phyloP scores from a whole-genome alignment of 2,888 invertebrate species.

The Pardosa pseudoannulata region DNA sequence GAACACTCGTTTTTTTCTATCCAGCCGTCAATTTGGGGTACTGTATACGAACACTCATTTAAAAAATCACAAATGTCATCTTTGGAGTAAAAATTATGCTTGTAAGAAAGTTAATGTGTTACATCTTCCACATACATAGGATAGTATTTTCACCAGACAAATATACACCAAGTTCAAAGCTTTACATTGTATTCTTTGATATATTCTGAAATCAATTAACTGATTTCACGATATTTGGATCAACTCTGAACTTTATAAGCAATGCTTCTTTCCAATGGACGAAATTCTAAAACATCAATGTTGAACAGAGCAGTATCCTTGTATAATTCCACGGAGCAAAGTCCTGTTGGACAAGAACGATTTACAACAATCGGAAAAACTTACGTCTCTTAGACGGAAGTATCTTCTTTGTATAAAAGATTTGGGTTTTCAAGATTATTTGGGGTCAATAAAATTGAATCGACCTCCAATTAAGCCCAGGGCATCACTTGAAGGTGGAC shows the following conservation, averaged over 20 bases:
- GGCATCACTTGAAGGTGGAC: background rate
- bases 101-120: background rate
- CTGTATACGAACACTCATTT: conserved; percentile 1
- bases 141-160: background rate
- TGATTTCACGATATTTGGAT: background rate
- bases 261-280: background rate
- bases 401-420: too few species aligned
- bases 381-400: too few species aligned
- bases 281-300: background rate
- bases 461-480: background rate
- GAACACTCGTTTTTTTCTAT: background rate
- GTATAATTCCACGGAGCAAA: background rate
- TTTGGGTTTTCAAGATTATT: too few species aligned
- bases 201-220: background rate
- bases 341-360: too few species aligned
- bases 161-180: background rate
- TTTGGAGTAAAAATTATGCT: conserved; percentile 8
- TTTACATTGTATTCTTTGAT: background rate
- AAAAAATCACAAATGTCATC: background rate
- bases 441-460: too few species aligned
- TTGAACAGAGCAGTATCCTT: background rate
- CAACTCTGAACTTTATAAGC: background rate
- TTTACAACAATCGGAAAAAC: too few species aligned
- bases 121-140: background rate
- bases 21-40: background rate